These are phyloP conservation scores for Grapholita molesta DNA, from an alignment of 1,140 invertebrate genomes.

Conservation along the genomic window DNA sequence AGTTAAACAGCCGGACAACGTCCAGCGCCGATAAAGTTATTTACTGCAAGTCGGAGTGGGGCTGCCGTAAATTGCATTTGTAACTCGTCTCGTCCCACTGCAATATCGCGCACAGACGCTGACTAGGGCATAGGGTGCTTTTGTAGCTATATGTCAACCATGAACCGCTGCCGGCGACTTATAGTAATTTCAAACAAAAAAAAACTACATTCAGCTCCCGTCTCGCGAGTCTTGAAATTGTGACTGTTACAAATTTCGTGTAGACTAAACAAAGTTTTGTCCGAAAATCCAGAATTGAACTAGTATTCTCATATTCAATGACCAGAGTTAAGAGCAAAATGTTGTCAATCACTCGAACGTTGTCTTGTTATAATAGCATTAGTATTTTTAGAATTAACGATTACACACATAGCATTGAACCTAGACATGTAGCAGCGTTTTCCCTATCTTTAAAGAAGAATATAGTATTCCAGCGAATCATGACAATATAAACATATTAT, in stretches of 20 bases:
- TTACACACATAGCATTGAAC: too few relatives aligned
- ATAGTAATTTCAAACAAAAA: too few relatives aligned
- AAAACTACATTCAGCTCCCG: too few relatives aligned
- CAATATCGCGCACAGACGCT: constrained; percentile 36
- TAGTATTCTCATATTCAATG: not conserved
- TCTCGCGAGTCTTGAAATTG: not conserved
- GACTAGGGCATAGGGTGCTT: constrained; percentile 1
- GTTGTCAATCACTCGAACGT: not conserved
- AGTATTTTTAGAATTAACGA: not conserved
- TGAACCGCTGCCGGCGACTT: too few relatives aligned
- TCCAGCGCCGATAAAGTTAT: constrained; percentile 53
- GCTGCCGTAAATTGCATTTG: constrained; percentile 55
- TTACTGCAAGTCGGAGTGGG: constrained; percentile 45
- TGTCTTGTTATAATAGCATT: not conserved
- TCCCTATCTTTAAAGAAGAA: too few relatives aligned
- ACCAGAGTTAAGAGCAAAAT: not conserved
- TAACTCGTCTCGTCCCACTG: constrained; percentile 42
- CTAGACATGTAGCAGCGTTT: too few relatives aligned
- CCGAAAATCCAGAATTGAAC: not conserved
- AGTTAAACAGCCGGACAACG: constrained; percentile 21
- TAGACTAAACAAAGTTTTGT: constrained; percentile 1
- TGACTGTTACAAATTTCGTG: not conserved
- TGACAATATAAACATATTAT: too few relatives aligned
- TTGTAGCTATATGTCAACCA: not conserved
- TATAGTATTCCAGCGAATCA: too few relatives aligned